phyloP scores from a whole-genome alignment of 2,113 vertebrate genomes.

The Empidonax traillii region DNA sequence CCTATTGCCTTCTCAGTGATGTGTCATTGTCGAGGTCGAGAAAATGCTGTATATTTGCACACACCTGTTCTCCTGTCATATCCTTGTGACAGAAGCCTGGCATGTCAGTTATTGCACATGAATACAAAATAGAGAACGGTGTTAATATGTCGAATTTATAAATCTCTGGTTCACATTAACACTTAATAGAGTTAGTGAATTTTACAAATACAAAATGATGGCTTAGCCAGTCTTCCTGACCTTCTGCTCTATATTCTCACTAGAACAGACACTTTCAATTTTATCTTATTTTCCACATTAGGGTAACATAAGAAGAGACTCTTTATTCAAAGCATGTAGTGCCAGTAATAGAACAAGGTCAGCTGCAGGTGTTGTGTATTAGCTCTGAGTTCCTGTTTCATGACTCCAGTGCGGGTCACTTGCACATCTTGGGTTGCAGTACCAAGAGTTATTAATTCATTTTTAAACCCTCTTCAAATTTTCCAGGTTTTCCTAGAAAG shows the following conservation, averaged over 20 bases:
- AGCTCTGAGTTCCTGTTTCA: neutral
- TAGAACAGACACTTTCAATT: neutral
- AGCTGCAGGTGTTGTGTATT: neutral
- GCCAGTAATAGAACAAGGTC: neutral
- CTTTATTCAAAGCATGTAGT: neutral
- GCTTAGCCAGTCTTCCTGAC: neutral
- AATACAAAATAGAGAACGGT: neutral
- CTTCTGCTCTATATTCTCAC: neutral
- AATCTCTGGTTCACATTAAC: neutral
- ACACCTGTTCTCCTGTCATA: rapidly evolving
- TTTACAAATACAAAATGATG: neutral
- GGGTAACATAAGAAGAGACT: neutral
- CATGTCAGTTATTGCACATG: neutral
- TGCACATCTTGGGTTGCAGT: neutral
- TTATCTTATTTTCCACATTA: neutral
- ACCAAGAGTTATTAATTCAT: neutral
- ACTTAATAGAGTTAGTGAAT: neutral
- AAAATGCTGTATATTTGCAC: neutral
- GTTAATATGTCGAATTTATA: neutral
- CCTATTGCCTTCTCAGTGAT: neutral
- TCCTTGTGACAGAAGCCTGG: neutral
- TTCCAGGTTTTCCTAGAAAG: neutral
- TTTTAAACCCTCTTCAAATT: neutral
- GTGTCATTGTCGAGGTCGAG: rapidly evolving
- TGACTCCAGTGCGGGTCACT: neutral